Conservation (phyloP, 2,113 vertebrate genomes). For the Edolisoma coerulescens region DNA sequence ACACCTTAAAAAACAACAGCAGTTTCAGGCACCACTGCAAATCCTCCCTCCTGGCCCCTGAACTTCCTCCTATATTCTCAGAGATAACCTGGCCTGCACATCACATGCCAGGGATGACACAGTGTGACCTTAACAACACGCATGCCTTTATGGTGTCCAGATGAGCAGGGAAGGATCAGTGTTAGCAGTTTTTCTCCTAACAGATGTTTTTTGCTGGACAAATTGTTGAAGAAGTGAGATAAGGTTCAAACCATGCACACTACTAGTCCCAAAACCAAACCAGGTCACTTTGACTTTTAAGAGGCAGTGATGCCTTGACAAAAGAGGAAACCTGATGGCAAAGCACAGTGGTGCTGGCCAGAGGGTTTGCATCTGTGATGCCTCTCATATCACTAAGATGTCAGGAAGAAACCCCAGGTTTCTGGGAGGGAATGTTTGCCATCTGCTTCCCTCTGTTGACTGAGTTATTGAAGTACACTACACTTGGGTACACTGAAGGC, state of each 20-base stretch:
- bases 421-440: not conserved
- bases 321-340: not conserved
- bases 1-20: not conserved
- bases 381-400: not conserved
- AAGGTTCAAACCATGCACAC: not conserved
- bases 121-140: accelerated
- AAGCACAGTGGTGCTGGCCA: not conserved
- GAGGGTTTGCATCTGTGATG: not conserved
- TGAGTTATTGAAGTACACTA: not conserved
- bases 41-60: not conserved
- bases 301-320: not conserved
- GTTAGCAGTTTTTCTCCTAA: not conserved
- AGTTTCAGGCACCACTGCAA: not conserved
- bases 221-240: not conserved
- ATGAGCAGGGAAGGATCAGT: not conserved
- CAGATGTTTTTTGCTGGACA: not conserved
- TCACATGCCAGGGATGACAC: not conserved
- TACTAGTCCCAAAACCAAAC: not conserved
- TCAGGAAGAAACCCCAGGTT: not conserved
- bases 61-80: not conserved
- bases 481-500: not conserved
- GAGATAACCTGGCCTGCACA: not conserved
- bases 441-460: slow-evolving; percentile 52
- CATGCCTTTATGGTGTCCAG: not conserved
- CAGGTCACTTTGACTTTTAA: not conserved